Evolutionary conservation across 1,140 invertebrate species (phyloP), one percentile per base, ranked within the genome.

Genomic region (Drosophila insularis): DNA sequence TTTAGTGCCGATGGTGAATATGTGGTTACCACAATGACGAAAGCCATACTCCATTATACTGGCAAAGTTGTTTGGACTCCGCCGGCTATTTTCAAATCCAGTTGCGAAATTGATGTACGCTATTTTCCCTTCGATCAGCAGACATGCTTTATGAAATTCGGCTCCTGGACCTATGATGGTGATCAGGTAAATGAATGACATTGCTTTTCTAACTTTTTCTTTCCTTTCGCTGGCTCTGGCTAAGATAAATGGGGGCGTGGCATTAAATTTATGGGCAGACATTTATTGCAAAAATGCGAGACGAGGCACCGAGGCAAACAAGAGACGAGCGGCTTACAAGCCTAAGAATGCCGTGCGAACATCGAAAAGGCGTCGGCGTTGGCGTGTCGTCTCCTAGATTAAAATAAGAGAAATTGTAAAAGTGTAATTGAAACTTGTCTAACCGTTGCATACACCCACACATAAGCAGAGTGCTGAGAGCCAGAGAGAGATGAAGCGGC

Each of bases 121-220:
- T 98, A 98, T 92, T 99, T 99, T 93, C 98, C 98, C 1, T 99
- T 99, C 91, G 98, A 99, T 93, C 96, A 99, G 85, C 98, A 99
- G 92, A 97, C 96, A 0, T 98, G 97, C 92, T 97, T 98, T 92
- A 96, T 98, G 95, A 98, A 98, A 89, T 98, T 98, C 89, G 98
- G 98, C 4, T 99, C 98, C 0, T 99, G 98, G 99, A 98, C 98
- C 2, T 99, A 99, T 92, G 98, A 99, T 89, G 98, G 98, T 53
- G 96, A 97, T 92, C 96, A 98, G 94, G 96, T 98, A 93, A 73
- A 63, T 89, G 61, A 39, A 56, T 64, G 23, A 32, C 14, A 4
- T 3, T 23, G 4, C 23, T 59, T 43, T 19, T 2, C 13, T 35
- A 35, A 35, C 7, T 21, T 19, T 27, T 17, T 19, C 1, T 62